These are phyloP conservation scores for Lydus trimaculatus DNA, from an alignment of 2,888 invertebrate species.

Conservation along the genomic window DNA sequence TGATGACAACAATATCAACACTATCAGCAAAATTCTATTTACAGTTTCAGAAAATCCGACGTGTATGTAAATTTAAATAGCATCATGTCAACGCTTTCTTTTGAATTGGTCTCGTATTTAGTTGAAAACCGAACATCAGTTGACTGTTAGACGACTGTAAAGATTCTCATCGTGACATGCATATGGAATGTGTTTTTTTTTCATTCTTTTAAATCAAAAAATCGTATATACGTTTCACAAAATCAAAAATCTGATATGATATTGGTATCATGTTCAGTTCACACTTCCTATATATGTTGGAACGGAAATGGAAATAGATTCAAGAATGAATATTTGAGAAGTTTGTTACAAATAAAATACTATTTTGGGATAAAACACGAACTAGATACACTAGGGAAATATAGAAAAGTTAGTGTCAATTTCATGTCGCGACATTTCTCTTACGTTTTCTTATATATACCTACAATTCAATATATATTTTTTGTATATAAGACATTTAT, in stretches of 20 bases:
- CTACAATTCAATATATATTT: slow-evolving; percentile 1
- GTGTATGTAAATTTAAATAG: slow-evolving; percentile 17
- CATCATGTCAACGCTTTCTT: background rate
- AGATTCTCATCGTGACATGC: slow-evolving; percentile 22
- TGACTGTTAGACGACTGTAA: slow-evolving; percentile 19
- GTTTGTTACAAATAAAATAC: slow-evolving; percentile 21
- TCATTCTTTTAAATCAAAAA: too few relatives aligned
- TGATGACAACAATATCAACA: too few relatives aligned
- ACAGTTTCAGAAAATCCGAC: background rate
- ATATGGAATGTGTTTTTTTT: slow-evolving; percentile 17
- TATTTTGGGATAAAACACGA: slow-evolving; percentile 8
- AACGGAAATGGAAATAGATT: slow-evolving; percentile 19
- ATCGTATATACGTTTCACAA: slow-evolving; percentile 5
- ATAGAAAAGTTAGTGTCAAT: slow-evolving; percentile 25
- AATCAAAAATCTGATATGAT: slow-evolving; percentile 24
- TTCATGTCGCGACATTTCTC: slow-evolving; percentile 17
- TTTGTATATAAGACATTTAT: background rate
- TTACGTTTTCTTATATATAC: background rate
- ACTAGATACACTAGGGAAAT: slow-evolving; percentile 25
- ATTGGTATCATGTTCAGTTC: slow-evolving; percentile 13
- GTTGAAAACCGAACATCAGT: slow-evolving; percentile 1
- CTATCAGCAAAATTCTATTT: too few relatives aligned
- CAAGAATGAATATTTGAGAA: slow-evolving; percentile 31
- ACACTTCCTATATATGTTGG: slow-evolving; percentile 9
- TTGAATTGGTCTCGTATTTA: slow-evolving; percentile 2